Evolutionary conservation across 1,140 invertebrate species (phyloP), one percentile per base, ranked within the genome.

Genomic region (Zaprionus vittiger): DNA sequence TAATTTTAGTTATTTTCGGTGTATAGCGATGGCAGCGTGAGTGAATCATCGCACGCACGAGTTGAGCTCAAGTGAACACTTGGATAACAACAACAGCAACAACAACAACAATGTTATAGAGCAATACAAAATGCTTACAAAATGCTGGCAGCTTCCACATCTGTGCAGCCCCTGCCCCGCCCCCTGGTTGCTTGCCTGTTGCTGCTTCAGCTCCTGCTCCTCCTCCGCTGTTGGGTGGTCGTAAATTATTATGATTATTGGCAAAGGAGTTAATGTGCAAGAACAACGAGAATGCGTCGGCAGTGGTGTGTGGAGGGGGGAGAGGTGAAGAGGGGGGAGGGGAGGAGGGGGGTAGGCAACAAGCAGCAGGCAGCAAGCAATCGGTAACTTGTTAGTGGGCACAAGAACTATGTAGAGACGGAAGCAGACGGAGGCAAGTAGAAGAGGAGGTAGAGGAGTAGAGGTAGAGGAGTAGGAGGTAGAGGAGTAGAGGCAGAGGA

Each of bases 191-290:
- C 11, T 52, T 86, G 83, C 76, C 20, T 49, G 47, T 20, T 52
- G 47, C 20, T 52, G 47, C 20, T 24, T 1, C 47, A 22, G 47
- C 47, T 5, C 2, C 47, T 22, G 47, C 22, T 52, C 20, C 47
- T 52, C 22, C 47, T 52, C 11, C 76, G 72, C 76, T 77, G 72
- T 86, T 85, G 83, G 83, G 83, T 85, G 83, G 83, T 86, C 83
- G 83, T 85, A 85, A 86, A 85, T 85, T 85, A 85, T 85, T 77
- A 86, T 86, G 83, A 85, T 85, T 85, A 86, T 86, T 85, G 83
- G 83, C 83, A 69, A 73, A 82, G 83, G 83, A 86, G 83, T 86
- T 82, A 85, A 85, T 86, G 79, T 85, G 83, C 75, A 83, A 81
- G 71, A 69, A 63, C 61, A 68, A 67, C 57, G 61, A 17, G 59